Percentiles rank a stretch among this genome's conserved stretches.
phyloP scores from a whole-genome alignment of 2,113 vertebrate species.

The Mesoclemmys tuberculata region DNA sequence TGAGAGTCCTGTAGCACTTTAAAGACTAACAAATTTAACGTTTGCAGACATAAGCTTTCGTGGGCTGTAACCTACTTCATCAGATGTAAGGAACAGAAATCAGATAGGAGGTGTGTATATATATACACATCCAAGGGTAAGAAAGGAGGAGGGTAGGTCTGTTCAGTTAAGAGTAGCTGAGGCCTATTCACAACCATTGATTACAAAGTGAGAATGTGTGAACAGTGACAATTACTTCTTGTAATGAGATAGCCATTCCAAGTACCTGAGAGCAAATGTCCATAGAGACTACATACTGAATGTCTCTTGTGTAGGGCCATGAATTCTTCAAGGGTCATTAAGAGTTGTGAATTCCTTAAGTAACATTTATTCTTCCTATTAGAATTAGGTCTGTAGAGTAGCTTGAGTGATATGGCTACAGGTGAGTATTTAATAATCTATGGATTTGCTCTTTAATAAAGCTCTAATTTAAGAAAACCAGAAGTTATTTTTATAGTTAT shows the following conservation, averaged over 20 bases:
- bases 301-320: neutral
- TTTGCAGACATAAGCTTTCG: no score
- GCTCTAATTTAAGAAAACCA: neutral
- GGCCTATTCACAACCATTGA: no score
- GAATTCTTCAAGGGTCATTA: neutral
- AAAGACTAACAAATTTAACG: no score
- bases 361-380: neutral
- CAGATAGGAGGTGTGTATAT: no score
- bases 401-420: neutral
- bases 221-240: no score
- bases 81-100: neutral
- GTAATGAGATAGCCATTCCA: no score
- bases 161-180: no score
- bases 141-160: no score
- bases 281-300: neutral
- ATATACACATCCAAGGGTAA: no score
- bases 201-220: no score
- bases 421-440: neutral
- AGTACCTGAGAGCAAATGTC: neutral
- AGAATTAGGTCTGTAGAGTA: neutral
- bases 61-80: no score
- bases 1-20: no score
- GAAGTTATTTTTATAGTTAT: neutral
- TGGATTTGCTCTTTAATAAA: neutral
- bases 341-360: neutral